Evolutionary conservation across 2,888 invertebrate species (phyloP).

Genomic region (Cosmopolites sordidus): DNA sequence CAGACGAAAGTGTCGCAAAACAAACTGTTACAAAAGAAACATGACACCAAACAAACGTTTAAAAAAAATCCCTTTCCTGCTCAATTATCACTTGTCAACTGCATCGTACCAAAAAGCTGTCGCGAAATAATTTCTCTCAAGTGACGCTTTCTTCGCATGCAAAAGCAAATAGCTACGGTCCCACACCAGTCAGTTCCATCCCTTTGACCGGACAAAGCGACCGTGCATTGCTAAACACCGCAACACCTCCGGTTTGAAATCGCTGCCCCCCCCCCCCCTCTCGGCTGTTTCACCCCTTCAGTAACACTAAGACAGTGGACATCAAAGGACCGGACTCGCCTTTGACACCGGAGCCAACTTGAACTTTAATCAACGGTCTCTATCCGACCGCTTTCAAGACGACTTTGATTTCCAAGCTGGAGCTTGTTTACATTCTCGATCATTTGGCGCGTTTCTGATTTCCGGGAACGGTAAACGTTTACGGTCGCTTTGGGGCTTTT

Average conservation of each 20-base stretch:
- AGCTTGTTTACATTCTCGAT: conserved; percentile 22
- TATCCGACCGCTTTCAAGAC: too few relatives aligned
- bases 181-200: conserved; percentile 12
- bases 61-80: too few relatives aligned
- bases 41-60: too few relatives aligned
- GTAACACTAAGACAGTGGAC: conserved; percentile 49
- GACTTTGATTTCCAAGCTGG: conserved; percentile 4
- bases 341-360: conserved; percentile 47
- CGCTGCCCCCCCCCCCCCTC: background rate
- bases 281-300: background rate
- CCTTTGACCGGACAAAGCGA: conserved; percentile 31
- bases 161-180: conserved; percentile 11
- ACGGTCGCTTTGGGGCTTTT: too few relatives aligned
- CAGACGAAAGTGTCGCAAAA: too few relatives aligned
- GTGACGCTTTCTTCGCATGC: conserved; percentile 34
- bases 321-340: conserved; percentile 35
- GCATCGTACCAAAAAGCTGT: conserved; percentile 15
- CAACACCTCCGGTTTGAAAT: conserved; percentile 41
- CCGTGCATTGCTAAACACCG: conserved; percentile 48
- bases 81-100: conserved; percentile 7
- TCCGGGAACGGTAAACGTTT: too few relatives aligned
- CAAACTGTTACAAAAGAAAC: too few relatives aligned
- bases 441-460: too few relatives aligned
- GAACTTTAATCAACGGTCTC: conserved; percentile 48
- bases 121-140: conserved; percentile 34